phyloP scores from a whole-genome alignment of 2,113 vertebrate species.

The Megaleporinus macrocephalus region DNA sequence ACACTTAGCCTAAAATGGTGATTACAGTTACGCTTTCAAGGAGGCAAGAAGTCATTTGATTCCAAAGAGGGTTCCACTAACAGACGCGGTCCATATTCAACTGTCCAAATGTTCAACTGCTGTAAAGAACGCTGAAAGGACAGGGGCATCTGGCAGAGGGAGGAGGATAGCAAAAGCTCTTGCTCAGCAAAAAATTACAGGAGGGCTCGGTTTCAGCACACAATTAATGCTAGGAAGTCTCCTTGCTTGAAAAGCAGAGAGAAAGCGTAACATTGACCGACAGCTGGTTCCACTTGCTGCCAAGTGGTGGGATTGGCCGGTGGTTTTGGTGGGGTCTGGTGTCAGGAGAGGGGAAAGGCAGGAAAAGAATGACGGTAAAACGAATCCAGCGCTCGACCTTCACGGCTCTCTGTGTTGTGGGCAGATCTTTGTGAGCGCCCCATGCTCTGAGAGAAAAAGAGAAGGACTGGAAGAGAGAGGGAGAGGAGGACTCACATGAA shows the following conservation, averaged over 20 bases:
- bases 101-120: conserved; percentile 25
- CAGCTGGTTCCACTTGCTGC: conserved; percentile 55
- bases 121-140: conserved; percentile 15
- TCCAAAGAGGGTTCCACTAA: conserved; percentile 7
- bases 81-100: neutral
- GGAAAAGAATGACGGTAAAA: conserved; percentile 49
- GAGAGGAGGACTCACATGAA: conserved; percentile 64
- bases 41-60: conserved; percentile 4
- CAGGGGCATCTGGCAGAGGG: conserved; percentile 29
- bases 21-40: neutral
- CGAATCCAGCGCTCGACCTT: conserved; percentile 58
- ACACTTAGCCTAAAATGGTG: neutral
- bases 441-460: conserved; percentile 40
- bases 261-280: conserved; percentile 42
- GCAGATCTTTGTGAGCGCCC: conserved; percentile 48
- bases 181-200: conserved; percentile 43
- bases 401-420: conserved; percentile 66
- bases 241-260: conserved; percentile 18
- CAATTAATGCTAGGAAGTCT: conserved; percentile 45
- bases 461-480: conserved; percentile 54
- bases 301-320: conserved; percentile 44
- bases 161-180: conserved; percentile 13
- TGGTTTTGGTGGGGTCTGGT: conserved; percentile 52
- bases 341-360: conserved; percentile 38
- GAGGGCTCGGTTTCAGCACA: conserved; percentile 37